Evolutionary conservation across 2,888 invertebrate species (phyloP), one percentile per base, ranked within the genome.

Genomic region (Nomada fucata): DNA sequence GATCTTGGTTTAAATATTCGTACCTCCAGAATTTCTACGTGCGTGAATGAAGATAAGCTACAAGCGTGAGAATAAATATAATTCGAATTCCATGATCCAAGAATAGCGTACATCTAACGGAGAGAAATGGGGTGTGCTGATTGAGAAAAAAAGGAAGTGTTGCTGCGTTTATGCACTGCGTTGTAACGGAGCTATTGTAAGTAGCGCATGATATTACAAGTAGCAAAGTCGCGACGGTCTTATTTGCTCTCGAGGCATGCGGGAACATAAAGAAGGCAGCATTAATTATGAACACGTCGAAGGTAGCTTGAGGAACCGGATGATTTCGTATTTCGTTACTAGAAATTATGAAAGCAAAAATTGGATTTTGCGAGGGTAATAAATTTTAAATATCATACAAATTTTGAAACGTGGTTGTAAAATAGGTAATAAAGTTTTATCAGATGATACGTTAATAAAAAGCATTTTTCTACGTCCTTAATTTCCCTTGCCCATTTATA

Each of bases 221-320:
- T 60, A 50, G 23, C 23, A 55, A 29, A 50, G 53, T 67, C 60
- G 81, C 57, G 57, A 57, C 80, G 72, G 44, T 72, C 50, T 72
- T 80, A 81, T 80, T 80, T 81, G 57, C 73, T 57, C 61, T 61
- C 65, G 60, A 63, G 63, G 61, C 61, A 55, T 53, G 61, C 47
- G 53, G 47, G 53, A 18, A 57, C 63, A 63, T 64, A 23, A 53
- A 18, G 47, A 36, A 9, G 13, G 11, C 13, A 20, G 50, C 23
- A 50, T 80, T 78, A 78, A 79, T 79, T 80, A 79, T 23, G 60
- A 71, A 36, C 50, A 71, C 72, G 61, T 57, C 69, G 60, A 79
- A 71, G 63, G 44, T 7, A 52, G 79, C 65, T 61, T 11, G 60
- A 55, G 61, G 71, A 18, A 50, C 13, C 53, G 26, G 26, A 42